These are phyloP conservation scores for Digitonthophagus gazella DNA, from an alignment of 2,888 invertebrate species.

Conservation along the genomic window DNA sequence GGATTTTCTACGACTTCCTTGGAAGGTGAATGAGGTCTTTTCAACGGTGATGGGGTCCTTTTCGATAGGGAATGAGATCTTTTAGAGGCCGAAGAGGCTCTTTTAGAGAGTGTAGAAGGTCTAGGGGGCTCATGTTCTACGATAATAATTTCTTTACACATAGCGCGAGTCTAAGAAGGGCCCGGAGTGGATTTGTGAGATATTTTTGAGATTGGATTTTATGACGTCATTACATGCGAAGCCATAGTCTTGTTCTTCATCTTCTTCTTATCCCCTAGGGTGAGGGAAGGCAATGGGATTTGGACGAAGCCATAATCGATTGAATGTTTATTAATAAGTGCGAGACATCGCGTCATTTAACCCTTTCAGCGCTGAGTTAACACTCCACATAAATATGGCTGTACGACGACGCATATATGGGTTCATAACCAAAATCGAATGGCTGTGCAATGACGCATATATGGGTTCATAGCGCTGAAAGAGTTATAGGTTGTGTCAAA, in stretches of 20 bases:
- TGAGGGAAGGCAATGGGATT: no score
- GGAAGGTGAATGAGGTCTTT: no score
- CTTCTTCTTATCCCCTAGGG: no score
- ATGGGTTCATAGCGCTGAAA: no score
- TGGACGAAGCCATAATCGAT: no score
- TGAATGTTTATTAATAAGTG: neutral
- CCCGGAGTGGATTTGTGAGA: conserved; percentile 49
- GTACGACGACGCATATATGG: no score
- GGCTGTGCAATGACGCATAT: no score
- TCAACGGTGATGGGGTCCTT: conserved; percentile 9
- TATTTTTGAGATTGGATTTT: conserved; percentile 32
- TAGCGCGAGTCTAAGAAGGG: conserved; percentile 70
- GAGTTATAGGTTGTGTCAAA: conserved; percentile 1
- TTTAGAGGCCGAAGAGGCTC: conserved; percentile 8
- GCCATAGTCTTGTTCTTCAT: no score
- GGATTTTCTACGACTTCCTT: no score
- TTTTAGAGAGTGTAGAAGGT: conserved; percentile 12
- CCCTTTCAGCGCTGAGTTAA: no score
- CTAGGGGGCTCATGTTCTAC: conserved; percentile 21
- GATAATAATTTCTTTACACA: conserved; percentile 50
- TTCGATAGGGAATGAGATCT: conserved; percentile 6
- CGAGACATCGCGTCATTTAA: neutral
- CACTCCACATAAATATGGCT: no score
- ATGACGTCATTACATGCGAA: conserved; percentile 41
- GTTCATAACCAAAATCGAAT: no score